These are phyloP conservation scores for Ormyrus thymus DNA, from an alignment of 2,888 invertebrate genomes.

Conservation along the genomic window DNA sequence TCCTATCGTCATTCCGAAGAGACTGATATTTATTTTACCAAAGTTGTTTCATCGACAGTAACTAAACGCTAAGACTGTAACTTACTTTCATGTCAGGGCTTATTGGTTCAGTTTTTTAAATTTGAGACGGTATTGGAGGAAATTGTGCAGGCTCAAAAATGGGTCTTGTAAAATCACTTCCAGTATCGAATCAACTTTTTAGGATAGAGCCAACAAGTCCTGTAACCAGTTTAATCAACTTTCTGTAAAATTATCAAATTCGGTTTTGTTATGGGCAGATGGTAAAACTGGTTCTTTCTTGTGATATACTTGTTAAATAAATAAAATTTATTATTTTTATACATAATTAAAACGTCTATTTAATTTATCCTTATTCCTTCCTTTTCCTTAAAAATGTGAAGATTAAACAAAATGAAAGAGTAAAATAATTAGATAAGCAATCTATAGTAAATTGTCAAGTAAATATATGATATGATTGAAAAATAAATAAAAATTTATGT, in stretches of 20 bases:
- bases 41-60: constrained; percentile 53
- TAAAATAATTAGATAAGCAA: background rate
- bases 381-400: constrained; percentile 8
- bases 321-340: constrained; percentile 48
- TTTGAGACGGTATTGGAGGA: constrained; percentile 18
- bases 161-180: constrained; percentile 7
- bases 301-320: constrained; percentile 49
- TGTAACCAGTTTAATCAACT: constrained; percentile 51
- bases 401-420: background rate
- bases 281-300: constrained; percentile 47
- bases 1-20: constrained; percentile 25
- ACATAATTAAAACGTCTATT: constrained; percentile 16
- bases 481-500: too few species aligned
- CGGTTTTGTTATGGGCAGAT: constrained; percentile 40
- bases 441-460: background rate
- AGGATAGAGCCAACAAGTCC: constrained; percentile 44
- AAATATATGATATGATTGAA: background rate
- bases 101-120: constrained; percentile 40
- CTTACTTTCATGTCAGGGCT: constrained; percentile 60
- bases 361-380: constrained; percentile 5
- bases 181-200: constrained; percentile 9
- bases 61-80: constrained; percentile 42
- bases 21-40: constrained; percentile 51
- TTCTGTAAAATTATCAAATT: constrained; percentile 40
- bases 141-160: background rate